phyloP scores from a whole-genome alignment of 2,113 vertebrate species.

The Eupsittula cactorum region DNA sequence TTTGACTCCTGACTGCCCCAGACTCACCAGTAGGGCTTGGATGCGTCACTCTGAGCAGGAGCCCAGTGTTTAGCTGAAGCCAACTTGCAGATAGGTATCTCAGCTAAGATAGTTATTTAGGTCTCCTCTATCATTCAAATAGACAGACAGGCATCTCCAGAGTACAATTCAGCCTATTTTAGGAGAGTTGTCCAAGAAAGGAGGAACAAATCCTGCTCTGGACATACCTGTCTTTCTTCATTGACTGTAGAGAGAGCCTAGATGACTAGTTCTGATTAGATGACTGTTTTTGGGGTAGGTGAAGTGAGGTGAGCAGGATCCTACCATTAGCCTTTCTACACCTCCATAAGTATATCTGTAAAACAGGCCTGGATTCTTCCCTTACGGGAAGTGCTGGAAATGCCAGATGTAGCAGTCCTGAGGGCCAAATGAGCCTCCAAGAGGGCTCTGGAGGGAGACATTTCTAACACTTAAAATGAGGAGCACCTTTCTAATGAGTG shows the following conservation, averaged over 20 bases:
- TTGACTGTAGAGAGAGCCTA: background rate
- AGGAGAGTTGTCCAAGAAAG: slow-evolving; percentile 20
- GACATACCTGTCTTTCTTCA: background rate
- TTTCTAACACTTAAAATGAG: background rate
- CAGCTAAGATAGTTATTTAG: slow-evolving; percentile 1
- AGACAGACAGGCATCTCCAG: background rate
- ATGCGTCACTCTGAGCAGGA: background rate
- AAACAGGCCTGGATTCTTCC: background rate
- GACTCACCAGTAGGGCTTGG: background rate
- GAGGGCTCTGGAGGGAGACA: background rate
- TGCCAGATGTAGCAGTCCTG: fast-evolving
- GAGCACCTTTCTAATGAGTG: background rate
- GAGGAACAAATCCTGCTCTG: background rate
- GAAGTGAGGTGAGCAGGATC: background rate
- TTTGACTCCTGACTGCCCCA: background rate
- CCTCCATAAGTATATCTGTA: background rate
- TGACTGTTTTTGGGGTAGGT: background rate
- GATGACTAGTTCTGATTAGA: slow-evolving; percentile 36
- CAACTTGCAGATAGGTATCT: background rate
- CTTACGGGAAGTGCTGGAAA: background rate
- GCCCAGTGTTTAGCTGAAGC: background rate
- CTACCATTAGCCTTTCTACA: background rate
- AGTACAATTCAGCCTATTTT: background rate
- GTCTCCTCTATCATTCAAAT: background rate
- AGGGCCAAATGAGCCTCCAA: background rate